These are phyloP conservation scores for Nymphalis io DNA, from an alignment of 1,140 invertebrate species.

Conservation along the genomic window DNA sequence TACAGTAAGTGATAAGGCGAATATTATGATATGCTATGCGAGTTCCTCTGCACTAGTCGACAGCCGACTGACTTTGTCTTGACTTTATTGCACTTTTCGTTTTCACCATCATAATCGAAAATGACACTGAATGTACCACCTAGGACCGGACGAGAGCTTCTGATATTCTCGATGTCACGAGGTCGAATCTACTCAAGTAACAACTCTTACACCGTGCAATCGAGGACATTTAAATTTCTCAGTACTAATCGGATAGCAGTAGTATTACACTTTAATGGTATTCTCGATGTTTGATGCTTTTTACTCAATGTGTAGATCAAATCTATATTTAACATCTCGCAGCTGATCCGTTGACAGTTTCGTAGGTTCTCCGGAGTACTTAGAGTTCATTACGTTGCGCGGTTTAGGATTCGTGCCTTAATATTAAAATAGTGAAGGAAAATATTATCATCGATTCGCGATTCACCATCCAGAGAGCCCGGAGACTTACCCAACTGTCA, in stretches of 20 bases:
- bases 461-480: constrained; percentile 16
- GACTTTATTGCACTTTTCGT: not conserved
- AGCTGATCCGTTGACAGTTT: constrained; percentile 2
- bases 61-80: not conserved
- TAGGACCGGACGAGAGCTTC: no score
- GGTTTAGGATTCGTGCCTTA: constrained; percentile 20
- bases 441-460: not conserved
- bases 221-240: no score
- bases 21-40: constrained; percentile 23
- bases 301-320: not conserved
- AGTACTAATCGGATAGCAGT: no score
- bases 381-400: constrained; percentile 1
- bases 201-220: no score
- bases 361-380: constrained; percentile 1
- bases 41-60: constrained; percentile 5
- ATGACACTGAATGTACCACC: no score
- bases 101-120: not conserved
- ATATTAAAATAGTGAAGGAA: constrained; percentile 8
- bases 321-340: not conserved
- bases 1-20: constrained; percentile 24
- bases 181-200: no score
- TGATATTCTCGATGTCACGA: no score
- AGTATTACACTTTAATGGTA: no score
- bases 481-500: constrained; percentile 12
- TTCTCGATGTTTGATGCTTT: no score